Percentiles rank a stretch among this genome's conserved stretches.
Evolutionary conservation across 2,888 invertebrate species (phyloP).

Genomic region (Electrophaes corylata): DNA sequence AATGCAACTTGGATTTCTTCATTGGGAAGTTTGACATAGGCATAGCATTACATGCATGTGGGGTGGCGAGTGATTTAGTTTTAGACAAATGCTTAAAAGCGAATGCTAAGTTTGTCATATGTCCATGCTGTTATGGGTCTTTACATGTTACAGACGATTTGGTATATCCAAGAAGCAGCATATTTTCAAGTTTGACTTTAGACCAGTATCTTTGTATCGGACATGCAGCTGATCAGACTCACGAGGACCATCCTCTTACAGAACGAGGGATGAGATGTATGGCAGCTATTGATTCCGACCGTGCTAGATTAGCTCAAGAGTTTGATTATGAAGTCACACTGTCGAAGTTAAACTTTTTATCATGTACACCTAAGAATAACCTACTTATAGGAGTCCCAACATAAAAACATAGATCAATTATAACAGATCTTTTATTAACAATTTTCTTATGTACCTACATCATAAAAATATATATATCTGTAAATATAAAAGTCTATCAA

Average conservation of each 20-base stretch:
- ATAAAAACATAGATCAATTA: slow-evolving; percentile 41
- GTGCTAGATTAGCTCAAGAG: slow-evolving; percentile 90
- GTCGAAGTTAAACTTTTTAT: slow-evolving; percentile 89
- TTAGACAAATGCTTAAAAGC: slow-evolving; percentile 91
- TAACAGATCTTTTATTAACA: slow-evolving; percentile 54
- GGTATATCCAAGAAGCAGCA: slow-evolving; percentile 91
- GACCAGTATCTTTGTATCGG: slow-evolving; percentile 92
- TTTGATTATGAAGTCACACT: slow-evolving; percentile 90
- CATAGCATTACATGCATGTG: slow-evolving; percentile 96
- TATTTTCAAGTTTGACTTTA: slow-evolving; percentile 75
- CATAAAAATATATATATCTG: slow-evolving; percentile 43
- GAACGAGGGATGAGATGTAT: slow-evolving; percentile 93
- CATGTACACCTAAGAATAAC: slow-evolving; percentile 97
- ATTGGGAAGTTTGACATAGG: slow-evolving; percentile 93
- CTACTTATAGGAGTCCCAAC: slow-evolving; percentile 87
- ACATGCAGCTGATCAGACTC: slow-evolving; percentile 97
- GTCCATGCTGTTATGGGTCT: slow-evolving; percentile 97
- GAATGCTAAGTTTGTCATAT: slow-evolving; percentile 93
- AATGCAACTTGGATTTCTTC: slow-evolving; percentile 96
- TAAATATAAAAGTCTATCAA: slow-evolving; percentile 43
- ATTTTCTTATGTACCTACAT: slow-evolving; percentile 37
- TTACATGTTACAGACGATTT: slow-evolving; percentile 92
- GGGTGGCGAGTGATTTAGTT: slow-evolving; percentile 96
- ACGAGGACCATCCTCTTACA: slow-evolving; percentile 88
- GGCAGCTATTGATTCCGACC: slow-evolving; percentile 94